Percentiles rank a stretch among this genome's conserved stretches.
phyloP scores from a whole-genome alignment of 1,140 invertebrate species.

The Calycopis cecrops region DNA sequence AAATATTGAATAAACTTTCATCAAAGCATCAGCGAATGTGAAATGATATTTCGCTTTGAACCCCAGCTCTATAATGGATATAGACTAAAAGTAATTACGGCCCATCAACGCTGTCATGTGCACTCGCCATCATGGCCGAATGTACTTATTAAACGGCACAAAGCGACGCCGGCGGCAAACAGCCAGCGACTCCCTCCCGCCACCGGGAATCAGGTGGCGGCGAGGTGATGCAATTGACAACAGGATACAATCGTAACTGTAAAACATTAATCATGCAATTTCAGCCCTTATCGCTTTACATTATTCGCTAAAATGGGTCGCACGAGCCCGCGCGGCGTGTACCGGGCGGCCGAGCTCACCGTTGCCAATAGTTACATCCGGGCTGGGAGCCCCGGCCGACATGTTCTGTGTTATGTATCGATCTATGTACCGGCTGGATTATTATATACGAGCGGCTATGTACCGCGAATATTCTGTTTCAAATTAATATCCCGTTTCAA shows the following conservation, averaged over 20 bases:
- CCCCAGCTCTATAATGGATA: constrained; percentile 11
- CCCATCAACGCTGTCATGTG: constrained; percentile 51
- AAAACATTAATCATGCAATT: constrained; percentile 30
- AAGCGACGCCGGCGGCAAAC: constrained; percentile 50
- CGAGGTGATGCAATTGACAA: constrained; percentile 54
- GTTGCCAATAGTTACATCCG: constrained; percentile 65
- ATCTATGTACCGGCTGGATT: constrained; percentile 38
- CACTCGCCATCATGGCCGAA: constrained; percentile 42
- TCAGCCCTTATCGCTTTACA: constrained; percentile 32
- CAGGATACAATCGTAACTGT: constrained; percentile 39
- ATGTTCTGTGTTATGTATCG: constrained; percentile 34
- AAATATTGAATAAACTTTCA: too few species aligned
- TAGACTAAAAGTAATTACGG: constrained; percentile 51
- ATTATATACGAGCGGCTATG: constrained; percentile 29
- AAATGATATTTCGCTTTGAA: background rate
- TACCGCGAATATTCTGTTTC: constrained; percentile 24
- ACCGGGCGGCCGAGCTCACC: constrained; percentile 26
- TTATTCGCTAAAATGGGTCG: constrained; percentile 36
- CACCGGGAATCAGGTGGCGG: constrained; percentile 51
- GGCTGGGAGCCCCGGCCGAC: constrained; percentile 35
- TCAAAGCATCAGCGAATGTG: too few species aligned
- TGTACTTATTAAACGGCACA: constrained; percentile 49
- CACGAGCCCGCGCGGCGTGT: constrained; percentile 20
- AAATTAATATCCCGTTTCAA: constrained; percentile 21
- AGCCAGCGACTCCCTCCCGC: constrained; percentile 34